Evolutionary conservation across 2,113 vertebrate species (phyloP), one percentile per base, ranked within the genome.

Genomic region (Diadophis punctatus): DNA sequence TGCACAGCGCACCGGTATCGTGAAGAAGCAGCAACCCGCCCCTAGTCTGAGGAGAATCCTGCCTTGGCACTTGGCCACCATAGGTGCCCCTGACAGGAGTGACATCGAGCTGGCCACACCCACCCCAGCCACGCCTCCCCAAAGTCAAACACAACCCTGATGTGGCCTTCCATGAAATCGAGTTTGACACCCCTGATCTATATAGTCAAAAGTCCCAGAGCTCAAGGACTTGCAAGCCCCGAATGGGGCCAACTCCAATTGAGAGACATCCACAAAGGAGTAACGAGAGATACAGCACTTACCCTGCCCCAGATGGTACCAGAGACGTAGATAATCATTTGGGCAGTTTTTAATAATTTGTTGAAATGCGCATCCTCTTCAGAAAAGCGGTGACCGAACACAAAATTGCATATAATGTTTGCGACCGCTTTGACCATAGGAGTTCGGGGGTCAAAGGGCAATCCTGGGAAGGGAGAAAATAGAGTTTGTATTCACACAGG

Each of bases 231-330:
- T 27, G 10, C 60, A 30, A 63, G 10, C 11, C 10, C 60, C 4
- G 60, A 63, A 30, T 4, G 30, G 27, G 60, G 27, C 60, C 60
- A 63, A 63, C 60, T 30, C 60, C 27, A 30, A 5, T 6, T 68
- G 30, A 14, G 27, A 68, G 60, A n/a, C 60, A n/a, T 14, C 60
- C 60, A 68, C 30, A n/a, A 14, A n/a, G 30, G 3, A 68, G 4
- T 68, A n/a, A n/a, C 55, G 56, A 92, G 85, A 14, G 91, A 74
- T 4, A 1, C 89, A 10, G 4, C 58, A 46, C 96, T 96, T 96
- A 97, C 96, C 96, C 94, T 91, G 94, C 93, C 94, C 96, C 96
- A 97, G 91, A 90, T 4, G 6, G 96, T 97, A 30, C 94, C 94
- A 89, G 95, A 95, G 46, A 96, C 95, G 86, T 95, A 96, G 94